Evolutionary conservation across 2,113 vertebrate species (phyloP).

Genomic region (Acanthochromis polyacanthus): DNA sequence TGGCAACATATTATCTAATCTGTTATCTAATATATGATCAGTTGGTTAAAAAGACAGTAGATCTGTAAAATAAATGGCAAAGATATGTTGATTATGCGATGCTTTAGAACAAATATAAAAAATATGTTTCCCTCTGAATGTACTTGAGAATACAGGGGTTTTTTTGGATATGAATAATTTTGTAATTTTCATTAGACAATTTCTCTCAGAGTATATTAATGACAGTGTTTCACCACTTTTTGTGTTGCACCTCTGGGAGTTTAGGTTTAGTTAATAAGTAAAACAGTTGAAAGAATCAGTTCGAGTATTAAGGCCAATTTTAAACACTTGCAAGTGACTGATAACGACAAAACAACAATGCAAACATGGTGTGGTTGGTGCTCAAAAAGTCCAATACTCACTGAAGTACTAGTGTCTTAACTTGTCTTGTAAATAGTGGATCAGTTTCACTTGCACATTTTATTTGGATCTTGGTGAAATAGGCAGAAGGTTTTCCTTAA

Average conservation of each 20-base stretch:
- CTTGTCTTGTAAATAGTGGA: not conserved
- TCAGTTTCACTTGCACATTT: not conserved
- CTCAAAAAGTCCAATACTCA: not conserved
- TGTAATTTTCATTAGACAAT: too few species aligned
- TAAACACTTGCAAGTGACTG: not conserved
- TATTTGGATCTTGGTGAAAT: not conserved
- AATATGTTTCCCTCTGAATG: too few species aligned
- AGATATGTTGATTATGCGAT: too few species aligned
- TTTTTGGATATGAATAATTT: too few species aligned
- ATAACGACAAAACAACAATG: not conserved
- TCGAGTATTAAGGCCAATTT: not conserved
- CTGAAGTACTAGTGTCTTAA: not conserved
- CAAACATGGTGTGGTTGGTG: not conserved
- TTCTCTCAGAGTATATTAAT: too few species aligned
- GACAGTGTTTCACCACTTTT: not conserved
- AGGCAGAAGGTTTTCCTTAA: slow-evolving; percentile 1
- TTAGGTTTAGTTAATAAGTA: not conserved
- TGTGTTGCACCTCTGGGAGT: not conserved
- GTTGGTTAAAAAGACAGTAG: too few species aligned
- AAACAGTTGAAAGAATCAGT: not conserved
- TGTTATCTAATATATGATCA: too few species aligned
- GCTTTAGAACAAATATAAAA: too few species aligned
- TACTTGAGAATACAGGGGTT: too few species aligned
- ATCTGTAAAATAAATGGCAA: too few species aligned
- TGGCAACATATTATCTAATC: too few species aligned